phyloP scores from a whole-genome alignment of 2,113 vertebrate species.

The Triplophysa dalaica region DNA sequence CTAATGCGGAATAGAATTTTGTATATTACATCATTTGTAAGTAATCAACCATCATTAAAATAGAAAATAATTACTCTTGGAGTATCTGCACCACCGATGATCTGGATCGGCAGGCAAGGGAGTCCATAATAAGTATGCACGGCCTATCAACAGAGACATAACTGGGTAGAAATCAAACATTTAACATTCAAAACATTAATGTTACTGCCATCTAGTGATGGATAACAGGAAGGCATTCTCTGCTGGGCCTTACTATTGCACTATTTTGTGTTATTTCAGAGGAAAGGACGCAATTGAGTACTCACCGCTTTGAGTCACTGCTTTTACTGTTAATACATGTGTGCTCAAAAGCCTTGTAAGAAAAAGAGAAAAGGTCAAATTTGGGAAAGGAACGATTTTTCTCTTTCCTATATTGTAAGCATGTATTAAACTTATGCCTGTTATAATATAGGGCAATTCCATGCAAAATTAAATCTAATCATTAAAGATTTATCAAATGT shows the following conservation, averaged over 20 bases:
- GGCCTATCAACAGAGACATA: slow-evolving; percentile 68
- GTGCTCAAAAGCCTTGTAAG: background rate
- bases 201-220: background rate
- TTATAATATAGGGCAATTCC: too few relatives aligned
- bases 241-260: background rate
- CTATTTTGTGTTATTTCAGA: background rate
- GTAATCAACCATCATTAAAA: background rate
- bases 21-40: background rate
- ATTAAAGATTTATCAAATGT: too few relatives aligned
- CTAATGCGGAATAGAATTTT: background rate
- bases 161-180: background rate
- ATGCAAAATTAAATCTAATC: too few relatives aligned
- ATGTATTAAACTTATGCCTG: too few relatives aligned
- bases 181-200: background rate
- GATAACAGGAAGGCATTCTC: background rate
- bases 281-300: background rate
- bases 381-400: background rate
- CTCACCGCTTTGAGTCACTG: slow-evolving; percentile 25
- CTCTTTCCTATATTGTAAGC: background rate
- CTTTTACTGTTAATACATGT: background rate
- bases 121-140: slow-evolving; percentile 90
- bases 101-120: slow-evolving; percentile 78
- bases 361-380: slow-evolving; percentile 7
- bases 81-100: slow-evolving; percentile 84
- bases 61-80: slow-evolving; percentile 75